phyloP scores from a whole-genome alignment of 2,797 vertebrate species.

The Okamejei kenojei region DNA sequence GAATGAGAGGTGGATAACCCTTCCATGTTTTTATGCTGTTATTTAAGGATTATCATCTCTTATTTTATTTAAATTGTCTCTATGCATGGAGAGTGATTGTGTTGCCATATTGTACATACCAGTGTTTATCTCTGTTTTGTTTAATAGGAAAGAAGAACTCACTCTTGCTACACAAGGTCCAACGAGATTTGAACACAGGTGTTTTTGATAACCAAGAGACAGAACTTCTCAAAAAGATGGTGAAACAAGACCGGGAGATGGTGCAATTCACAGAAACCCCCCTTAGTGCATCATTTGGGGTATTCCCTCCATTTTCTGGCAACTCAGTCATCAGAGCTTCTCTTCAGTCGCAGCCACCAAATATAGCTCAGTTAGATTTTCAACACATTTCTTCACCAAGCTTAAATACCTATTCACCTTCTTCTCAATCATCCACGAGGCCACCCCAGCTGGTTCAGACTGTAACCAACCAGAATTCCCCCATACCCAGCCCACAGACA shows the following conservation, averaged over 20 bases:
- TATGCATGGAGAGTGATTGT: constrained; percentile 22
- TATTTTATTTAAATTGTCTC: constrained; percentile 28
- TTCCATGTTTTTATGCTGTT: constrained; percentile 26
- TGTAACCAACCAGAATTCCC: constrained; percentile 68
- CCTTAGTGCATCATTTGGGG: constrained; percentile 68
- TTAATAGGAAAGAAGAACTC: constrained; percentile 94
- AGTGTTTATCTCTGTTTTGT: constrained; percentile 42
- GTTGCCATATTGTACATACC: not conserved
- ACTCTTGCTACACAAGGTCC: constrained; percentile 94
- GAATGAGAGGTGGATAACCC: constrained; percentile 37
- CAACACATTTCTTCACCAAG: constrained; percentile 73
- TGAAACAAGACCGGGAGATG: constrained; percentile 96
- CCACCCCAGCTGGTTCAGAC: constrained; percentile 72
- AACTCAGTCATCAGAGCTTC: constrained; percentile 84
- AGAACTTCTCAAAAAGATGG: constrained; percentile 97
- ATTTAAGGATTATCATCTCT: constrained; percentile 32
- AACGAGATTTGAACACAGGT: constrained; percentile 96
- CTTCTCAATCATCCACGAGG: constrained; percentile 67
- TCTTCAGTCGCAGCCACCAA: constrained; percentile 64
- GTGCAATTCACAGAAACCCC: constrained; percentile 80
- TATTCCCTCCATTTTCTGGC: constrained; percentile 73
- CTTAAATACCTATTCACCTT: constrained; percentile 66
- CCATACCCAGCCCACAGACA: constrained; percentile 68
- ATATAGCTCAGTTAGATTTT: constrained; percentile 58
- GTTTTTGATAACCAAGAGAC: constrained; percentile 99